A percentile compares a stretch with the other conserved stretches of the same genome.
Conservation (phyloP, 2,113 vertebrate genomes). For the Stigmatopora argus region DNA sequence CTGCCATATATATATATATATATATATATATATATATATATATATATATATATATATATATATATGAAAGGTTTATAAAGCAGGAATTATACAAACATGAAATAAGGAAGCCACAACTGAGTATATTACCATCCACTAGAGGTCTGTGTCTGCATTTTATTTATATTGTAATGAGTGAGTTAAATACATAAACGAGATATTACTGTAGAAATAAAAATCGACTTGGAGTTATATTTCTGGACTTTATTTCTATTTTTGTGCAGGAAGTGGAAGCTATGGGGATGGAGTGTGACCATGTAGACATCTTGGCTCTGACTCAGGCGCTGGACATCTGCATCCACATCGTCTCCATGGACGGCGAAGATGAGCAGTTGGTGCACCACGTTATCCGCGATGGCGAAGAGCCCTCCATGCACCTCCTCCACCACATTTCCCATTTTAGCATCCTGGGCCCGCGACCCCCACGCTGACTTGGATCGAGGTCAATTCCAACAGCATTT, state of each 20-base stretch:
- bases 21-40: no score
- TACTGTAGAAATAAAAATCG: no score
- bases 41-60: no score
- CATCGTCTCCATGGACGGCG: conserved; percentile 69
- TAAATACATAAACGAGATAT: no score
- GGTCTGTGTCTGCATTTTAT: no score
- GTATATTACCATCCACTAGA: no score
- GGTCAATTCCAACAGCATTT: not conserved
- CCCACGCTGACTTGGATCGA: conserved; percentile 18
- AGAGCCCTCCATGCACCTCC: conserved; percentile 61
- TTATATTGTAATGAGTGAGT: no score
- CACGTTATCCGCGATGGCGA: conserved; percentile 75
- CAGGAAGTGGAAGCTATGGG: conserved; percentile 78
- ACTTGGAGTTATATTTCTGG: not conserved
- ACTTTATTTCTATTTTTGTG: not conserved
- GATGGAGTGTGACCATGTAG: conserved; percentile 73
- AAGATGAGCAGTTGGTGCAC: conserved; percentile 58
- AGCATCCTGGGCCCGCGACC: conserved; percentile 69
- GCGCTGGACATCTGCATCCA: conserved; percentile 69
- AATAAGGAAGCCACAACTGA: no score
- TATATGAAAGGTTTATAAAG: no score
- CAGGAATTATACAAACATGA: no score
- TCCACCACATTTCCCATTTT: conserved; percentile 73
- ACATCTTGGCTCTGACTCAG: conserved; percentile 75
- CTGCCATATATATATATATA: no score